Percentiles rank a stretch among this genome's conserved stretches.
Conservation (phyloP, 2,113 vertebrate genomes). For the Cyanistes caeruleus region DNA sequence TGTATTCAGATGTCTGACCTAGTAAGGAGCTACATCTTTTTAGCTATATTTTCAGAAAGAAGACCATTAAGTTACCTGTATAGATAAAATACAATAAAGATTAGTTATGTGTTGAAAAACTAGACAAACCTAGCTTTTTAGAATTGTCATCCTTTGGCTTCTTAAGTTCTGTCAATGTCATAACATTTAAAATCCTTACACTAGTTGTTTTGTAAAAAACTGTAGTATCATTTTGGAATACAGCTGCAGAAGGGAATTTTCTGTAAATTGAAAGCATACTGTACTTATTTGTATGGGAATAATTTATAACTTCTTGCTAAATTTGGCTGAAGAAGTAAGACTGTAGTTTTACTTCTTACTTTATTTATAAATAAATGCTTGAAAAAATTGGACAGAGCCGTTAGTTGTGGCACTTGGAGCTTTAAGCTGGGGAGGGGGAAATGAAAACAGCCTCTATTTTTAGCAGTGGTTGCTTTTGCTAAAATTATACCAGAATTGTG, state of each 20-base stretch:
- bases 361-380: constrained; percentile 27
- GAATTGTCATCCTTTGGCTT: neutral
- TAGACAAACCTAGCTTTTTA: neutral
- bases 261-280: constrained; percentile 31
- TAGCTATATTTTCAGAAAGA: neutral
- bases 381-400: neutral
- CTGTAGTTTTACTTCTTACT: neutral
- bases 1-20: constrained; percentile 26
- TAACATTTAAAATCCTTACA: neutral
- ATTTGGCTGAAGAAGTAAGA: constrained; percentile 26
- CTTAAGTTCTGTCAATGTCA: neutral
- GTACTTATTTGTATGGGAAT: neutral
- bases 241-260: neutral
- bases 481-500: neutral
- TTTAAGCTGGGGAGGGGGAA: neutral
- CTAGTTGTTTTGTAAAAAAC: neutral
- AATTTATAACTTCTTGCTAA: constrained; percentile 31
- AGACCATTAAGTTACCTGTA: neutral
- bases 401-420: neutral
- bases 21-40: neutral
- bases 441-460: neutral
- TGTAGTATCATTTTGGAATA: neutral
- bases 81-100: neutral
- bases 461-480: neutral
- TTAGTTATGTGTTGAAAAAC: neutral